These are phyloP conservation scores for Arctia plantaginis DNA, from an alignment of 2,888 invertebrate species.

Conservation along the genomic window DNA sequence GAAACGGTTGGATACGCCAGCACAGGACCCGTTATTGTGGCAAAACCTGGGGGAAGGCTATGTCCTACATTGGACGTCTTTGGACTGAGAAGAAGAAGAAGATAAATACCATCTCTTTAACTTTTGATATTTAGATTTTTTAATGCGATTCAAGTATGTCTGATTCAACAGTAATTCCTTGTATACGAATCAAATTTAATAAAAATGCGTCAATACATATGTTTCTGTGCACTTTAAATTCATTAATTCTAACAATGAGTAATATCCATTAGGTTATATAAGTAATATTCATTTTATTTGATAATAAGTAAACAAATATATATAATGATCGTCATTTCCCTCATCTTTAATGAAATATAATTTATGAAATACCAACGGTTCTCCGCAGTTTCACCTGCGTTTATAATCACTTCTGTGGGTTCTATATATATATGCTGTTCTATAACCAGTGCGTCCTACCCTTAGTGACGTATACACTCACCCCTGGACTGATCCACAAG, in stretches of 20 bases:
- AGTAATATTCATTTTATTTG: neutral
- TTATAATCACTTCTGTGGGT: neutral
- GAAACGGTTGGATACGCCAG: too few species aligned
- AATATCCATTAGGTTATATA: neutral
- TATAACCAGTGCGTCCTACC: too few species aligned
- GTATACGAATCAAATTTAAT: neutral
- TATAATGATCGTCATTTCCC: too few species aligned
- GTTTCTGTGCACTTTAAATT: neutral
- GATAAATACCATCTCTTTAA: too few species aligned
- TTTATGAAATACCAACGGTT: neutral
- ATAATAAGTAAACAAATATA: neutral
- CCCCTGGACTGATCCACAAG: too few species aligned
- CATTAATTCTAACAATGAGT: neutral
- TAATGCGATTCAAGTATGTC: neutral
- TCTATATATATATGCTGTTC: too few species aligned
- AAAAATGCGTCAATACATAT: neutral
- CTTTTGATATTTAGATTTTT: neutral
- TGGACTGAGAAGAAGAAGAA: too few species aligned
- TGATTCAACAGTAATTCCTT: neutral
- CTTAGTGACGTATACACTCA: too few species aligned
- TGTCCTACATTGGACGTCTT: too few species aligned
- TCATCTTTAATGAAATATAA: too few species aligned
- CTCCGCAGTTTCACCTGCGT: neutral
- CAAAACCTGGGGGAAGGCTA: too few species aligned
- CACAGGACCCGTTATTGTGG: too few species aligned